Conservation (phyloP, 2,113 vertebrate genomes). For the Nothoprocta pentlandii region DNA sequence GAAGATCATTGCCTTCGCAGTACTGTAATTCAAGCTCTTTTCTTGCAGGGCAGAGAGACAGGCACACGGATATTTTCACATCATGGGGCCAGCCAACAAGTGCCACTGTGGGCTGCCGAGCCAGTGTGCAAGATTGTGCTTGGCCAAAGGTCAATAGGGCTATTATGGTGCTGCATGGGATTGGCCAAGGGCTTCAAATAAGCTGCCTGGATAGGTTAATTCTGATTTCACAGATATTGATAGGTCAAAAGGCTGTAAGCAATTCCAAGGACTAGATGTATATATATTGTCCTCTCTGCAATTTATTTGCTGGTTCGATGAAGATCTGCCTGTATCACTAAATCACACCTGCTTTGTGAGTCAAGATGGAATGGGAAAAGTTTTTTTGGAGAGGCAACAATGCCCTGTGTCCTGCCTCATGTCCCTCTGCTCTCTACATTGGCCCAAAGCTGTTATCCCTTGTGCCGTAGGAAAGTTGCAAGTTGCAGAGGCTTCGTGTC, state of each 20-base stretch:
- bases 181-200: neutral
- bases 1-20: neutral
- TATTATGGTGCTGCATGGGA: neutral
- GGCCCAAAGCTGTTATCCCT: neutral
- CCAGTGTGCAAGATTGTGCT: neutral
- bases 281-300: neutral
- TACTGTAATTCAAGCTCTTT: conserved; percentile 42
- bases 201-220: neutral
- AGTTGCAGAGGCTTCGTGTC: neutral
- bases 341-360: neutral
- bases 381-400: neutral
- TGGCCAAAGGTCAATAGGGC: neutral
- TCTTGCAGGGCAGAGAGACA: neutral
- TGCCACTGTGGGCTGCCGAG: neutral
- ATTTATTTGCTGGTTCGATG: neutral
- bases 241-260: neutral
- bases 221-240: neutral
- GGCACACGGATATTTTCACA: conserved; percentile 36
- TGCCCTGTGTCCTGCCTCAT: fast-evolving
- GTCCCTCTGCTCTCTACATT: neutral
- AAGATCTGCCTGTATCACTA: neutral
- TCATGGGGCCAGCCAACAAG: conserved; percentile 28
- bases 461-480: neutral
- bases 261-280: fast-evolving
- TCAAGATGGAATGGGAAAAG: neutral